Evolutionary conservation across 92 coral and sea anemone species (phyloP), one percentile per base, ranked within the genome.

Genomic region (Ricordea florida): DNA sequence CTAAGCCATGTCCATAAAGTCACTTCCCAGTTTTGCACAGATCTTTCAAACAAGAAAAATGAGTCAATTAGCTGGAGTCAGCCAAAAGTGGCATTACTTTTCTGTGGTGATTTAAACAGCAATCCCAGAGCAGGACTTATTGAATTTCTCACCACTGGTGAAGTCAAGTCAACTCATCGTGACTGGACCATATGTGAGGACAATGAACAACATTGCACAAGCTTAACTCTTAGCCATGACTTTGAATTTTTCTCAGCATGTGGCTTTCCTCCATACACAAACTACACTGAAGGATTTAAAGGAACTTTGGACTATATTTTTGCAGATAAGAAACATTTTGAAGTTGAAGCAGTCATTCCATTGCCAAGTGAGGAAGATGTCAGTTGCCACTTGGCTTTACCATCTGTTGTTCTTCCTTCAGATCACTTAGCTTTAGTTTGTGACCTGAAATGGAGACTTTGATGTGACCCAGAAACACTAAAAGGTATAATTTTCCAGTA

Each of bases 51-150:
- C 9, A 17, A 60, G 8, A 33, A 6, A 13, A 48, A 60, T 5
- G 11, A 60, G 17, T 16, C 24, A 30, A 17, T 1, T 26, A 45
- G 17, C 18, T 30, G 5, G 0, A n/a, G 37, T 7, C 42, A 25
- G 2, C 47, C 65, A 23, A 57, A 78, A 30, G 82, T 91, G 53
- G 98, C 90, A 21, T 85, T 94, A 0, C 15, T 94, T 14, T 85
- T 94, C 81, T 88, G 92, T 79, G 98, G 98, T 8, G 98, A 94
- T 78, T 86, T 94, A 46, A 94, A 94, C 85, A 94, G 98, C 53
- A 28, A 15, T 16, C 98, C 98, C 10, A 72, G 55, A 17, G 30
- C 86, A 32, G 98, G 90, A 4, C 40, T 91, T 6, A 75, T 78
- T 14, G 87, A 94, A 62, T 78, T 94, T 29, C 69, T 91, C 44